Base-by-base conservation (phyloP, 2,797 vertebrate species). In the Periophthalmus magnuspinnatus region DNA sequence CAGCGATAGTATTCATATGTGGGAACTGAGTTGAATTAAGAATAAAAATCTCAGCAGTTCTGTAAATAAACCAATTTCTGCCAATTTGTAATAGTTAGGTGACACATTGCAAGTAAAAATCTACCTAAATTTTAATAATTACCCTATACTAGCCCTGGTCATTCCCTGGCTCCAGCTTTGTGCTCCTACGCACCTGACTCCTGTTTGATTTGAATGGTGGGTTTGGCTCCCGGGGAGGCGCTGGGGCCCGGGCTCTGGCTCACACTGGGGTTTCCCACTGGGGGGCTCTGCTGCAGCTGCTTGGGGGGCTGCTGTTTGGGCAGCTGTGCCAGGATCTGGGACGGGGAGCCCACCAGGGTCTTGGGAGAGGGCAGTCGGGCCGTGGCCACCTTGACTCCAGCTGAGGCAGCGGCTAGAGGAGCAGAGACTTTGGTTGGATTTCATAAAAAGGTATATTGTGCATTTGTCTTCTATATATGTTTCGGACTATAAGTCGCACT, bases 201-300 rank as follows among this genome's bases (percentile, higher is more conserved):
- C 67, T 99, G 98, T 76, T 99, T 99, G 91, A 99, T 99, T 91
- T 99, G 98, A 72, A 99, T 99, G 84, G 96, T 97, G 82, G 97
- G 97, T 77, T 99, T 99, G 77, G 94, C 85, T 55, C 93, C 94
- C 0, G 95, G 90, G 0, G 94, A 90, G 72, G 93, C 78, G 73
- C 84, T 88, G 76, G 92, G 83, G 5, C 90, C 92, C 58, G 93
- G 94, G 19, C 66, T 73, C 70, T 92, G 83, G 41, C 83, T 65
- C 3, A 92, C 7, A 2, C 93, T 77, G 13, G 94, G 80, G 0
- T 86, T 91, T 8, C 92, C 90, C 63, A 95, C 70, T 10, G 93
- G 79, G 0, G 92, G 93, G 9, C 90, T 90, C 79, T 94, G 93
- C 68, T 93, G 90, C n/a, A 95, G 91, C 86, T 95, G 96, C 68